Conservation (phyloP, 1,140 invertebrate genomes). For the Drosophila kanapiae region DNA sequence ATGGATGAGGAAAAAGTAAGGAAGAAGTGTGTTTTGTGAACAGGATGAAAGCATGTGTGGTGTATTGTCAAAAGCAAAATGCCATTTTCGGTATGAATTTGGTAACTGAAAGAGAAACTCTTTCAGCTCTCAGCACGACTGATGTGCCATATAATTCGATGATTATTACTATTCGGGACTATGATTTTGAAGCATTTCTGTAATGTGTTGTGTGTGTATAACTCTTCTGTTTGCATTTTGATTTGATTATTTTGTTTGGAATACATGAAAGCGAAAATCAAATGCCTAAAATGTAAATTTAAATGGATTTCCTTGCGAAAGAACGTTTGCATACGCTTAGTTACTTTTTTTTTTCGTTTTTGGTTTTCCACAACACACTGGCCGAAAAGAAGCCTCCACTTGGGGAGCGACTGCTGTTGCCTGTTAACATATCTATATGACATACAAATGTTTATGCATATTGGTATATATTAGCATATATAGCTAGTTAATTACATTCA, state of each 20-base stretch:
- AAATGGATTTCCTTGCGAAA: slow-evolving; percentile 12
- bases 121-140: background rate
- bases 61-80: slow-evolving; percentile 45
- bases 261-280: slow-evolving; percentile 35
- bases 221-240: slow-evolving; percentile 7
- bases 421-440: slow-evolving; percentile 28
- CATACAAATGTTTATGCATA: slow-evolving; percentile 48
- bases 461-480: slow-evolving; percentile 34
- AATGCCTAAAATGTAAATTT: slow-evolving; percentile 23
- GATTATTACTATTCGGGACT: slow-evolving; percentile 7
- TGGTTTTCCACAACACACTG: slow-evolving; percentile 31
- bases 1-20: slow-evolving; percentile 13
- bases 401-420: background rate
- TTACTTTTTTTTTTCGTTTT: slow-evolving; percentile 23
- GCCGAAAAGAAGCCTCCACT: slow-evolving; percentile 2
- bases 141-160: slow-evolving; percentile 27
- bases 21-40: slow-evolving; percentile 17
- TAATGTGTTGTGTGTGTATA: slow-evolving; percentile 16
- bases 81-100: slow-evolving; percentile 20
- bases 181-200: slow-evolving; percentile 25
- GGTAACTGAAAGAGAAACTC: slow-evolving; percentile 10
- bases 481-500: slow-evolving; percentile 68
- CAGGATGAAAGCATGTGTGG: slow-evolving; percentile 3
- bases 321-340: slow-evolving; percentile 25
- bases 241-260: slow-evolving; percentile 18